These are phyloP conservation scores for Erebia aethiops DNA, from an alignment of 2,888 invertebrate genomes.

Conservation along the genomic window DNA sequence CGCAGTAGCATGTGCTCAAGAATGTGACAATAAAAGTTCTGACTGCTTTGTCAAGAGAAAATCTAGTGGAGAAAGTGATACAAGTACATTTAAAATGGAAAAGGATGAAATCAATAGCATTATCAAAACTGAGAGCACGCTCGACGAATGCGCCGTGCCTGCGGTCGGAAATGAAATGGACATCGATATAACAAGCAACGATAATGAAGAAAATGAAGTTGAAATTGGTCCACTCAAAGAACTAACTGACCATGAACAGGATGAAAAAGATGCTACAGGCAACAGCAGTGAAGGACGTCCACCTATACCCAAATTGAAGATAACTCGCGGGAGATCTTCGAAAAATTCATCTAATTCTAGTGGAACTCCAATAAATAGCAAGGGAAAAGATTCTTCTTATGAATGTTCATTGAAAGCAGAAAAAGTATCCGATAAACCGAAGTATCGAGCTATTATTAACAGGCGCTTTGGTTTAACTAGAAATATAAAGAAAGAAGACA, in stretches of 20 bases:
- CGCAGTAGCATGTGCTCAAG: slow-evolving; percentile 84
- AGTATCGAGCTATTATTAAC: slow-evolving; percentile 83
- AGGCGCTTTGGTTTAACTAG: slow-evolving; percentile 83
- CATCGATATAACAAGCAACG: slow-evolving; percentile 72
- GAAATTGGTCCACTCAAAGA: slow-evolving; percentile 80
- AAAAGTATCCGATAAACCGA: slow-evolving; percentile 67
- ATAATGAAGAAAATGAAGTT: slow-evolving; percentile 72
- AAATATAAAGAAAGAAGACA: slow-evolving; percentile 84
- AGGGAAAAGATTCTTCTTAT: slow-evolving; percentile 74
- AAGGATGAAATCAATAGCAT: slow-evolving; percentile 55
- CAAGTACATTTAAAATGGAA: slow-evolving; percentile 60
- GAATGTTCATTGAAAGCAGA: slow-evolving; percentile 75
- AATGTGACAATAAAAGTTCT: slow-evolving; percentile 80
- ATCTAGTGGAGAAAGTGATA: slow-evolving; percentile 61
- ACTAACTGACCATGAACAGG: slow-evolving; percentile 65
- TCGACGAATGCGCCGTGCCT: slow-evolving; percentile 78
- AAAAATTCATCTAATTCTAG: slow-evolving; percentile 59
- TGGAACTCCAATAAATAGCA: slow-evolving; percentile 68
- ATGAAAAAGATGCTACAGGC: slow-evolving; percentile 52
- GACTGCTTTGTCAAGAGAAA: slow-evolving; percentile 76
- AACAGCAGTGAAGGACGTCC: slow-evolving; percentile 60
- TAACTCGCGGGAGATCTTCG: slow-evolving; percentile 69
- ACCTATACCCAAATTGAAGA: slow-evolving; percentile 78
- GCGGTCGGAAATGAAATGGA: slow-evolving; percentile 80
- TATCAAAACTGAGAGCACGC: slow-evolving; percentile 80